Evolutionary conservation across 2,888 invertebrate species (phyloP).

Genomic region (Ophion obscuratus): DNA sequence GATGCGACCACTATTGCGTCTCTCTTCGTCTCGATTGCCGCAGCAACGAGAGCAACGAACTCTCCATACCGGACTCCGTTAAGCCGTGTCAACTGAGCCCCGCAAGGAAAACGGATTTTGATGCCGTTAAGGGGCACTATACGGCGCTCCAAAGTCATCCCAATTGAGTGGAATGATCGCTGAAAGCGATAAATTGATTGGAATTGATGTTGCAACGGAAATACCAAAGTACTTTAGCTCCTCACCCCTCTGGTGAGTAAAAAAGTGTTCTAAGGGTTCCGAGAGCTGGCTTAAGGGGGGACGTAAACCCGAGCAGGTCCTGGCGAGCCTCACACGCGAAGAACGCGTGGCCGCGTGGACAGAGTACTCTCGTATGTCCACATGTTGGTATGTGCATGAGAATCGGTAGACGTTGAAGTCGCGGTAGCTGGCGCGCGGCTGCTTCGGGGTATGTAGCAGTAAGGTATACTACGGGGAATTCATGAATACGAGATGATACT

Average conservation of each 20-base stretch:
- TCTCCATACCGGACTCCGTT: slow-evolving; percentile 1
- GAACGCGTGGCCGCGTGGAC: slow-evolving; percentile 38
- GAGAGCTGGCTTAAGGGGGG: slow-evolving; percentile 33
- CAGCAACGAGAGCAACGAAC: background rate
- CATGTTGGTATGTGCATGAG: background rate
- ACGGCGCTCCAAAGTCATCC: slow-evolving; percentile 16
- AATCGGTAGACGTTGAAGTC: background rate
- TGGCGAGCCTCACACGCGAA: slow-evolving; percentile 24
- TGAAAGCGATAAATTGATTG: too few species aligned
- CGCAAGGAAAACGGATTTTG: background rate
- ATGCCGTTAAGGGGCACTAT: background rate
- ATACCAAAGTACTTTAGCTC: too few species aligned
- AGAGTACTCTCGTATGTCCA: slow-evolving; percentile 19
- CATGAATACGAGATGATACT: slow-evolving; percentile 71
- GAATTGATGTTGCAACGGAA: too few species aligned
- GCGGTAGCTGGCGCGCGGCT: slow-evolving; percentile 53
- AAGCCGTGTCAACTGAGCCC: slow-evolving; percentile 42
- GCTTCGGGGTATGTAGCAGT: slow-evolving; percentile 63
- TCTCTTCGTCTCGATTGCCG: slow-evolving; percentile 16
- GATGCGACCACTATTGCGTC: background rate
- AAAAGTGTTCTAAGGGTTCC: slow-evolving; percentile 24
- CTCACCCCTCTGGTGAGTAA: background rate
- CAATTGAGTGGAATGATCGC: background rate
- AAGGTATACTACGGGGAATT: slow-evolving; percentile 69
- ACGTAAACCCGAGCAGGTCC: slow-evolving; percentile 29